Evolutionary conservation across 2,113 vertebrate genomes (phyloP), one percentile per base, ranked within the genome.

Genomic region (Grammomys surdaster): DNA sequence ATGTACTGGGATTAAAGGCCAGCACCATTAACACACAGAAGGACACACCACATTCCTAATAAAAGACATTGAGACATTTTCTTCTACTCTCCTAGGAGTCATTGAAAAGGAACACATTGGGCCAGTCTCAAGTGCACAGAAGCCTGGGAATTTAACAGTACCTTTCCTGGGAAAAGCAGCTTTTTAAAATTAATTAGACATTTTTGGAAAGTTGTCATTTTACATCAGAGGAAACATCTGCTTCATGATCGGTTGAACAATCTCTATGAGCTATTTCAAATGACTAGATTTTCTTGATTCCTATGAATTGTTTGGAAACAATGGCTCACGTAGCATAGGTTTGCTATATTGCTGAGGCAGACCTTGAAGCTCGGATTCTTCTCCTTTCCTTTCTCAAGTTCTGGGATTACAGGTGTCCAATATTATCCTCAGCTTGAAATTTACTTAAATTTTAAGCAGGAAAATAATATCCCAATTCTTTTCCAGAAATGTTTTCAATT

Each of bases 271-370:
- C 58, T 33, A 95, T 90, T 93, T 96, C 93, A 95, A 76, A 92
- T 88, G 81, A 93, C 91, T 93, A 95, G 73, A 7, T 94, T 93
- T 96, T 94, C 89, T 95, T 96, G 94, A 96, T 88, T 97, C n/a
- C 33, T 56, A 51, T 81, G 33, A 95, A 94, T 94, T 89, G 28
- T 69, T 69, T 70, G 20, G 2, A n/a, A 51, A 70, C 5, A 56
- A n/a, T 72, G 36, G 22, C 22, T 73, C 48, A 73, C 11, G 48
- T 26, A 88, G 33, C 48, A 51, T 3, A 40, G 48, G 14, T 24
- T 85, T 5, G 5, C 12, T 88, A 16, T 16, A 33, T 17, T 7
- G 7, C 86, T n/a, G 33, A 72, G 22, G 22, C 67, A 14, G 22
- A 51, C 20, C 48, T 56, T n/a, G 20, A 70, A 70, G 2, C 51